Conservation (phyloP, 2,888 invertebrate species). For the Nycteola revayana region DNA sequence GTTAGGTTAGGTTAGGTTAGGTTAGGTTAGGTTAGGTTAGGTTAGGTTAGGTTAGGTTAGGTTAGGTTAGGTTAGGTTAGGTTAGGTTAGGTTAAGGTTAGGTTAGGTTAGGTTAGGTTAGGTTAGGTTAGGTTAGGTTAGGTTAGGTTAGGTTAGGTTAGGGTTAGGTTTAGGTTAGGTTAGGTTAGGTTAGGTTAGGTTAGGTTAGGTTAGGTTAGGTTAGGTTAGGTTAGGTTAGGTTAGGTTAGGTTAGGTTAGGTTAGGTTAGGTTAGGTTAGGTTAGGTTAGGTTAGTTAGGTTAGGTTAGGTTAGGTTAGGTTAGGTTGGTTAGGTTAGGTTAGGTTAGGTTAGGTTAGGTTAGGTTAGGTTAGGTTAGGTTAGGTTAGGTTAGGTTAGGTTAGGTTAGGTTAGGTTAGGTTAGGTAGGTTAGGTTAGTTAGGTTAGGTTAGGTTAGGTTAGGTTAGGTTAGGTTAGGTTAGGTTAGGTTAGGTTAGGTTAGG, state of each 20-base stretch:
- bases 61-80: conserved; percentile 15
- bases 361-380: conserved; percentile 16
- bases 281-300: conserved; percentile 15
- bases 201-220: conserved; percentile 21
- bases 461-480: conserved; percentile 20
- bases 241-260: conserved; percentile 19
- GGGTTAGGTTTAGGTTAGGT: conserved; percentile 15
- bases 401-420: conserved; percentile 19
- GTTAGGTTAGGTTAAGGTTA: conserved; percentile 19
- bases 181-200: conserved; percentile 17
- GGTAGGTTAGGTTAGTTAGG: conserved; percentile 24
- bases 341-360: conserved; percentile 12
- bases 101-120: conserved; percentile 18
- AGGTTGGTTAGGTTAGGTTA: conserved; percentile 15
- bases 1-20: conserved; percentile 13
- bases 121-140: conserved; percentile 20
- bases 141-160: conserved; percentile 19
- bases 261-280: conserved; percentile 12
- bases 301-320: conserved; percentile 15
- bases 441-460: conserved; percentile 20
- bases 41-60: conserved; percentile 11
- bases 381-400: conserved; percentile 19
- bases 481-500: conserved; percentile 20
- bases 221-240: conserved; percentile 22
- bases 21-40: conserved; percentile 12